Percentiles rank a stretch among this genome's conserved stretches.
These are phyloP conservation scores for Tokudaia muenninki DNA, from an alignment of 2,797 vertebrate genomes.

Conservation along the genomic window DNA sequence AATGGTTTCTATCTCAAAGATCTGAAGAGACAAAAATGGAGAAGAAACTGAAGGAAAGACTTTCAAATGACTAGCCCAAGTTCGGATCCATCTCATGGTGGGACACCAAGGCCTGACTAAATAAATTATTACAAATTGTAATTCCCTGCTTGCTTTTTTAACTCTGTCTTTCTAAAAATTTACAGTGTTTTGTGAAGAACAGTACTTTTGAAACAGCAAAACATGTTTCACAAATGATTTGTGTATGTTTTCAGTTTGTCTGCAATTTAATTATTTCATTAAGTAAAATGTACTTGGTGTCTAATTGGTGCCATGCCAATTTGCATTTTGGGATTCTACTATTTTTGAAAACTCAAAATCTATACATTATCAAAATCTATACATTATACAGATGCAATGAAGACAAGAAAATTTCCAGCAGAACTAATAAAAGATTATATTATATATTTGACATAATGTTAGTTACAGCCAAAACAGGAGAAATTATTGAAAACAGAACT, in stretches of 20 bases:
- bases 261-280: neutral
- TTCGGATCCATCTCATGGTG: neutral
- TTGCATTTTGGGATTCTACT: neutral
- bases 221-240: neutral
- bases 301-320: neutral
- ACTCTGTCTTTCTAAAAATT: neutral
- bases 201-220: slow-evolving; percentile 23
- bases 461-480: neutral
- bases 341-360: neutral
- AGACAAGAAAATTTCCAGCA: neutral
- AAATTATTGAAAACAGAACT: neutral
- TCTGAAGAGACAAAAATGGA: neutral
- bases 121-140: neutral
- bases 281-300: neutral
- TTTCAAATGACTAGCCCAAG: neutral
- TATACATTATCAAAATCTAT: neutral
- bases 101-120: neutral
- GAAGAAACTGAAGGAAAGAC: neutral
- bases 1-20: neutral
- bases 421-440: neutral
- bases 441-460: neutral
- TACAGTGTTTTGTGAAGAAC: neutral
- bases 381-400: neutral
- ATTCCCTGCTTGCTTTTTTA: neutral
- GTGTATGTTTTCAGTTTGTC: neutral